These are phyloP conservation scores for Microplitis demolitor DNA, from an alignment of 1,140 invertebrate genomes.

Conservation along the genomic window DNA sequence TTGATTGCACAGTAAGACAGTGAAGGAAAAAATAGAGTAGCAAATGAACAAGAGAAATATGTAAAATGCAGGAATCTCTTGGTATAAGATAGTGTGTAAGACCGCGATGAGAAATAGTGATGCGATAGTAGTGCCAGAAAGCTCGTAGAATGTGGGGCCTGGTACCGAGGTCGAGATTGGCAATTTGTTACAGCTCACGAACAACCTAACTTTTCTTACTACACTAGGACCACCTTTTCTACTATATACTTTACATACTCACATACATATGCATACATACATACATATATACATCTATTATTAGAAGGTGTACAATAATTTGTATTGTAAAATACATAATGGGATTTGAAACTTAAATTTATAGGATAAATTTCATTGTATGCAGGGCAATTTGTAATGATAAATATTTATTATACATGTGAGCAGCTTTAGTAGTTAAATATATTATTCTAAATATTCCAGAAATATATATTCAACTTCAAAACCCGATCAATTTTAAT, in stretches of 20 bases:
- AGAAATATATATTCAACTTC: too few relatives aligned
- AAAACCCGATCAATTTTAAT: too few relatives aligned
- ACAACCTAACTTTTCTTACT: conserved; percentile 10
- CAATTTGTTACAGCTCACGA: conserved; percentile 42
- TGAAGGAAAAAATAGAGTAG: too few relatives aligned
- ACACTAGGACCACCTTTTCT: conserved; percentile 6
- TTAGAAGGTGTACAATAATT: too few relatives aligned
- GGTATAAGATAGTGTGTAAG: conserved; percentile 33
- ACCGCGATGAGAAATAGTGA: conserved; percentile 38
- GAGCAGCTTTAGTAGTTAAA: too few relatives aligned
- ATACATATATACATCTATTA: not conserved
- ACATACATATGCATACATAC: not conserved
- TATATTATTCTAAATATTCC: too few relatives aligned
- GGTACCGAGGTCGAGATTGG: conserved; percentile 40
- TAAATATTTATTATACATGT: too few relatives aligned
- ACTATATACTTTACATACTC: not conserved
- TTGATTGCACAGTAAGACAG: too few relatives aligned
- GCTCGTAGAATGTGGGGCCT: conserved; percentile 13
- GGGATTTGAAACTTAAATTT: too few relatives aligned
- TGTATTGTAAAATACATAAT: too few relatives aligned
- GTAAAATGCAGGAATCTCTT: conserved; percentile 26
- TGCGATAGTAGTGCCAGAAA: conserved; percentile 21
- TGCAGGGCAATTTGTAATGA: too few relatives aligned
- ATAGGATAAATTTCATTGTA: too few relatives aligned
- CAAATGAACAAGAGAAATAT: conserved; percentile 27